Evolutionary conservation across 2,797 vertebrate species (phyloP), one percentile per base, ranked within the genome.

Genomic region (Pangasius krempfi): DNA sequence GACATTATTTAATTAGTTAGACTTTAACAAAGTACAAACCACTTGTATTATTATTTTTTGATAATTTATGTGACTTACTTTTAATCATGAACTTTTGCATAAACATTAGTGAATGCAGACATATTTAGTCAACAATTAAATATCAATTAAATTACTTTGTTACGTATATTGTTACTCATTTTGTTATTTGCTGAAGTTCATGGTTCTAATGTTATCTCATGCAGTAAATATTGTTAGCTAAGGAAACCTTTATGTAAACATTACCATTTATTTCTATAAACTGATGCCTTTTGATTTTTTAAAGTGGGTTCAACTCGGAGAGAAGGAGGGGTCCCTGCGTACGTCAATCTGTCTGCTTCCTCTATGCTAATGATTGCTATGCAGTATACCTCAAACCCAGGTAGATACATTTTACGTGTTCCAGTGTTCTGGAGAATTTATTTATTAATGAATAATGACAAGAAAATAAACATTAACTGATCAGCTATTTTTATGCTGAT

Each of bases 291-390:
- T 16, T 89, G 40, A 52, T 81, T 44, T 84, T 90, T 72, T 93
- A 37, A 84, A 99, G 98, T 99, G 97, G 98, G 99, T 84, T 99
- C 98, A 84, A 98, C 97, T 86, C 97, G 98, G 94, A 97, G 97
- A 95, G 99, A 99, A 94, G 97, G 97, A n/a, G 96, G 95, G 0
- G 97, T 99, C 85, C 98, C 99, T 8, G 97, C 98, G 72, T 99
- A 99, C 87, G 98, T 99, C 88, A 99, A 99, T 95, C 95, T 99
- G 5, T 99, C 99, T 90, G 98, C 99, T 20, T 99, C 98, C 27
- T 99, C 99, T 84, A 99, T 99, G 99, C 96, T 99, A 78, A 99
- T 99, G 99, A 99, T 99, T 92, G 98, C 98, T 91, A 99, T 99
- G 99, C 99, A 99, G 94, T 99, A 99, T 93, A 99, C 99, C 12